phyloP scores from a whole-genome alignment of 2,113 vertebrate species.

The Mustela nigripes region DNA sequence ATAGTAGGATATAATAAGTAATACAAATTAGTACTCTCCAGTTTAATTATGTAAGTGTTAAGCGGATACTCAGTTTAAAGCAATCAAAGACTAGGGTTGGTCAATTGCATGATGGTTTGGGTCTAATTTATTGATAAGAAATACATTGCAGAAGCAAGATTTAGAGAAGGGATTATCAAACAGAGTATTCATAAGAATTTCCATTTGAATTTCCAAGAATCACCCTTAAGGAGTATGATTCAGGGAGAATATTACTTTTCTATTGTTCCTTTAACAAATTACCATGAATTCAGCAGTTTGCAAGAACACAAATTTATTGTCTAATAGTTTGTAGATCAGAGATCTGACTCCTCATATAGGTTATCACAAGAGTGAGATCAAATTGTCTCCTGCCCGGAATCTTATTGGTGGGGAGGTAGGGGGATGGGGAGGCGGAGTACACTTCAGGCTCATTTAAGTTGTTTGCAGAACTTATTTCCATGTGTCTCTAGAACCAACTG shows the following conservation, averaged over 20 bases:
- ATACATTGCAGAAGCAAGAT: background rate
- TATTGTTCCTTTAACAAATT: background rate
- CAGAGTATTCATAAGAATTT: background rate
- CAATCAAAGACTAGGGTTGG: background rate
- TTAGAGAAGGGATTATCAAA: background rate
- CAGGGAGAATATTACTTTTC: background rate
- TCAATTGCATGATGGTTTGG: background rate
- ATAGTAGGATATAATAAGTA: background rate
- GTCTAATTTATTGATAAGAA: background rate
- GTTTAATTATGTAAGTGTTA: background rate
- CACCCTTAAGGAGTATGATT: background rate
- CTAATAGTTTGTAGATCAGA: background rate
- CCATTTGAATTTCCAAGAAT: background rate
- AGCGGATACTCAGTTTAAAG: background rate
- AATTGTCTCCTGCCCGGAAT: background rate
- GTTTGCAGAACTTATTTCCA: background rate
- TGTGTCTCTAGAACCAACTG: background rate
- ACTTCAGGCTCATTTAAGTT: background rate
- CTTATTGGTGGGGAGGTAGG: background rate
- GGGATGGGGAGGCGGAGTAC: background rate
- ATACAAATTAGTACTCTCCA: background rate
- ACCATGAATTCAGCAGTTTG: background rate
- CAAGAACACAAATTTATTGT: background rate
- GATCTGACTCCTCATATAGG: background rate
- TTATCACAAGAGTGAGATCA: background rate